Conservation (phyloP, 2,888 invertebrate species). For the Spialia ferax region DNA sequence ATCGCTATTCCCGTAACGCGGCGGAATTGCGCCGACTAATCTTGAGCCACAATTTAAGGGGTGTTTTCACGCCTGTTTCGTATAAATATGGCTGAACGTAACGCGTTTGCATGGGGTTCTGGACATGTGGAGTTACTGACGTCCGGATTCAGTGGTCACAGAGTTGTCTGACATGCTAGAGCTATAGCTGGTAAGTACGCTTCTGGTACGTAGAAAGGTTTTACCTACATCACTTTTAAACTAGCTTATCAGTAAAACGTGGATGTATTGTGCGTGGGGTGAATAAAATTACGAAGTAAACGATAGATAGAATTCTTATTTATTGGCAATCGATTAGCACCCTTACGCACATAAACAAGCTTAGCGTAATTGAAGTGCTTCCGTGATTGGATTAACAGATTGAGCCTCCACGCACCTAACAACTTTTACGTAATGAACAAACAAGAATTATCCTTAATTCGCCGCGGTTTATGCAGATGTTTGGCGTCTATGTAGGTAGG, state of each 20-base stretch:
- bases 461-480: slow-evolving; percentile 4
- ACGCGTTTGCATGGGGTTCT: slow-evolving; percentile 58
- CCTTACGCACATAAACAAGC: slow-evolving; percentile 63
- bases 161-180: not conserved
- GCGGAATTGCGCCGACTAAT: slow-evolving; percentile 78
- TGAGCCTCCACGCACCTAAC: slow-evolving; percentile 45
- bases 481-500: not conserved
- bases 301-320: slow-evolving; percentile 65
- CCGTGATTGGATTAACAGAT: slow-evolving; percentile 73
- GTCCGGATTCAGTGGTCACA: slow-evolving; percentile 29
- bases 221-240: slow-evolving; percentile 17
- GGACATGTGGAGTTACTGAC: slow-evolving; percentile 50
- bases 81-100: slow-evolving; percentile 73
- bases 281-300: slow-evolving; percentile 59
- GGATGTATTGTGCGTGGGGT: slow-evolving; percentile 40
- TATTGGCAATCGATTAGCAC: slow-evolving; percentile 77
- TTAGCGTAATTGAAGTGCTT: slow-evolving; percentile 77
- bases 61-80: slow-evolving; percentile 75
- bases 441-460: slow-evolving; percentile 22
- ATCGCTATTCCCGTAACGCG: slow-evolving; percentile 78
- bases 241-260: slow-evolving; percentile 21
- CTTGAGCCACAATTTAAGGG: slow-evolving; percentile 78
- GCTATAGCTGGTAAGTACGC: no score
- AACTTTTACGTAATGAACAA: slow-evolving; percentile 47
- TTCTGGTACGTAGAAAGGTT: not conserved